Percentiles rank a stretch among this genome's conserved stretches.
Evolutionary conservation across 2,797 vertebrate genomes (phyloP).

Genomic region (Pangasius larnaudii): DNA sequence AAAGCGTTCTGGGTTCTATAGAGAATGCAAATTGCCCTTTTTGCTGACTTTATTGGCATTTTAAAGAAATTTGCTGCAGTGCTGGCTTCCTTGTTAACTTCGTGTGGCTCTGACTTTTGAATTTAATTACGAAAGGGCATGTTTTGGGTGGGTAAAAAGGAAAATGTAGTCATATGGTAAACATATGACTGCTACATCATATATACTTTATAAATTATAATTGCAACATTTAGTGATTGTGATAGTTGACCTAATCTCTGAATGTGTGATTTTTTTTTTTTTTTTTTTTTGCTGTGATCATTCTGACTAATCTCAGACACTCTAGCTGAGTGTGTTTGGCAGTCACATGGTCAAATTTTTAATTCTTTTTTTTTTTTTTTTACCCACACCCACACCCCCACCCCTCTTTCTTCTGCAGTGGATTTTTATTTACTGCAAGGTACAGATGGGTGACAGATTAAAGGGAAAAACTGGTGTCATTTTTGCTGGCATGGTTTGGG

Average conservation of each 20-base stretch:
- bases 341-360: neutral
- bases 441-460: neutral
- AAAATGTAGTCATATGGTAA: neutral
- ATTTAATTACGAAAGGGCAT: neutral
- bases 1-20: conserved; percentile 52
- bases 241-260: neutral
- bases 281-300: neutral
- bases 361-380: neutral
- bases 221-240: neutral
- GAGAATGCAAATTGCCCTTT: conserved; percentile 54
- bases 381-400: neutral
- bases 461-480: neutral
- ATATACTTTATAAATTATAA: neutral
- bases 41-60: neutral
- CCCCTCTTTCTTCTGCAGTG: neutral
- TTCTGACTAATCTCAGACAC: neutral
- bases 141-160: neutral
- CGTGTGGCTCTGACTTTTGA: neutral
- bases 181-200: neutral
- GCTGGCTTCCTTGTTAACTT: neutral
- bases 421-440: neutral
- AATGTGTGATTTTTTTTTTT: neutral
- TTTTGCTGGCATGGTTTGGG: neutral
- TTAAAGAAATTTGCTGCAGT: neutral
- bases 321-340: neutral